Evolutionary conservation across 2,888 invertebrate genomes (phyloP).

Genomic region (Drosophila peninsularis): DNA sequence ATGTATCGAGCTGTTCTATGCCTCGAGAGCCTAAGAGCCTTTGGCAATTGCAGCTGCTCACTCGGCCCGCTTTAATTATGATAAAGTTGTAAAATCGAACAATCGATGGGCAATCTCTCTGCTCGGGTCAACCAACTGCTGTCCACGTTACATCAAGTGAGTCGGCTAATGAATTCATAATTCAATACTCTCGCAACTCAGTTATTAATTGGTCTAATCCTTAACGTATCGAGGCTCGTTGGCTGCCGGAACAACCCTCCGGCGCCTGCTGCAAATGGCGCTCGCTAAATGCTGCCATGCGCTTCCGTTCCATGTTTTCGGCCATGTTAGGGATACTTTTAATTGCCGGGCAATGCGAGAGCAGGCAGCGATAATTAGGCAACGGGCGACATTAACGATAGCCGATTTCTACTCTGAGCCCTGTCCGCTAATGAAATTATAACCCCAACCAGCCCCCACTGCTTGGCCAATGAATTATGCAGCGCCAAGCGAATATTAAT

Average conservation of each 20-base stretch:
- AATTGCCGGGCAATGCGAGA: slow-evolving; percentile 57
- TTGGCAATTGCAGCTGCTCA: slow-evolving; percentile 31
- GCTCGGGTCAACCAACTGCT: slow-evolving; percentile 7
- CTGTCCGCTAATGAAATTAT: slow-evolving; percentile 65
- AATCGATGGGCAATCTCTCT: slow-evolving; percentile 40
- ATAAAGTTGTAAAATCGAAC: slow-evolving; percentile 79
- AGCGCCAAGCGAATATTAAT: slow-evolving; percentile 61
- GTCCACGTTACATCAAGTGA: slow-evolving; percentile 60
- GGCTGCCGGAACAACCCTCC: slow-evolving; percentile 35
- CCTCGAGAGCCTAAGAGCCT: slow-evolving; percentile 41
- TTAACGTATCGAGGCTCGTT: not conserved
- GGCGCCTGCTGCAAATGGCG: slow-evolving; percentile 64
- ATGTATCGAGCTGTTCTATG: slow-evolving; percentile 63
- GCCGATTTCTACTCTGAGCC: slow-evolving; percentile 19
- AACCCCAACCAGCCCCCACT: slow-evolving; percentile 33
- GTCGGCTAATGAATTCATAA: slow-evolving; percentile 71
- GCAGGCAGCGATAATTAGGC: slow-evolving; percentile 61
- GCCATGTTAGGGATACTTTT: slow-evolving; percentile 52
- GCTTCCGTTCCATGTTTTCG: slow-evolving; percentile 57
- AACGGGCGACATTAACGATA: slow-evolving; percentile 38
- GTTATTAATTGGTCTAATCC: slow-evolving; percentile 29
- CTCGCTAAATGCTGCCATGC: slow-evolving; percentile 74
- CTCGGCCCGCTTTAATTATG: slow-evolving; percentile 58
- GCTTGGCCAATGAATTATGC: slow-evolving; percentile 54
- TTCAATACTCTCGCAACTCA: slow-evolving; percentile 49